phyloP scores from a whole-genome alignment of 2,113 vertebrate species.

The Nibea coibor region DNA sequence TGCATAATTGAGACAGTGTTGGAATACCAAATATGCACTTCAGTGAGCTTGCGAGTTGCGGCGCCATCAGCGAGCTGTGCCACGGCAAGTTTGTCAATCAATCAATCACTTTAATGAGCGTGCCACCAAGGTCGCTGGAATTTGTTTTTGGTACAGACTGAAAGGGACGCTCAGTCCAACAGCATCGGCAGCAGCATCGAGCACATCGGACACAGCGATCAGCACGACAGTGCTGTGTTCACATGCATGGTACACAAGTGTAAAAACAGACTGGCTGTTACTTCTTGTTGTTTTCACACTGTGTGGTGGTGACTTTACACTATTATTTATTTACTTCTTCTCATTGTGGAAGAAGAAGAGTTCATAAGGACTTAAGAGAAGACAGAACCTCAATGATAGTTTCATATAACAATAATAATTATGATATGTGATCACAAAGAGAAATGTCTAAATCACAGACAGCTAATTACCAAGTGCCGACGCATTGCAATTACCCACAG shows the following conservation, averaged over 20 bases:
- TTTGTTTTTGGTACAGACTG: slow-evolving; percentile 32
- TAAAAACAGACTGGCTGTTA: not conserved
- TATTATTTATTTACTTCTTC: not conserved
- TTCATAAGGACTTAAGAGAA: too few species aligned
- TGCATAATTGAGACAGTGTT: slow-evolving; percentile 49
- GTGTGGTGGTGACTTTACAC: not conserved
- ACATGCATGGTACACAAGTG: not conserved
- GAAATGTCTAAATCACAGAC: too few species aligned
- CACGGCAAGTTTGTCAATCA: slow-evolving; percentile 52
- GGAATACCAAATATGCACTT: slow-evolving; percentile 66
- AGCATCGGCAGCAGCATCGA: slow-evolving; percentile 25
- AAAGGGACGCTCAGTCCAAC: slow-evolving; percentile 13
- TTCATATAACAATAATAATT: too few species aligned
- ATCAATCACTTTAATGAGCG: slow-evolving; percentile 51
- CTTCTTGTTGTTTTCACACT: not conserved
- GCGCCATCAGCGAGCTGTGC: slow-evolving; percentile 20
- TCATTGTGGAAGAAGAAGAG: not conserved
- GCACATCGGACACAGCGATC: not conserved
- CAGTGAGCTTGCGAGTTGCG: slow-evolving; percentile 7
- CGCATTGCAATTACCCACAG: too few species aligned
- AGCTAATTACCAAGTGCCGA: too few species aligned
- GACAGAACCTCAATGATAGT: too few species aligned
- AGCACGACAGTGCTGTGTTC: not conserved
- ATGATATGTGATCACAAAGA: too few species aligned
- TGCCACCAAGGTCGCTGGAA: slow-evolving; percentile 32